Evolutionary conservation across 2,113 vertebrate species (phyloP), one percentile per base, ranked within the genome.

Genomic region (Bambusicola thoracicus): DNA sequence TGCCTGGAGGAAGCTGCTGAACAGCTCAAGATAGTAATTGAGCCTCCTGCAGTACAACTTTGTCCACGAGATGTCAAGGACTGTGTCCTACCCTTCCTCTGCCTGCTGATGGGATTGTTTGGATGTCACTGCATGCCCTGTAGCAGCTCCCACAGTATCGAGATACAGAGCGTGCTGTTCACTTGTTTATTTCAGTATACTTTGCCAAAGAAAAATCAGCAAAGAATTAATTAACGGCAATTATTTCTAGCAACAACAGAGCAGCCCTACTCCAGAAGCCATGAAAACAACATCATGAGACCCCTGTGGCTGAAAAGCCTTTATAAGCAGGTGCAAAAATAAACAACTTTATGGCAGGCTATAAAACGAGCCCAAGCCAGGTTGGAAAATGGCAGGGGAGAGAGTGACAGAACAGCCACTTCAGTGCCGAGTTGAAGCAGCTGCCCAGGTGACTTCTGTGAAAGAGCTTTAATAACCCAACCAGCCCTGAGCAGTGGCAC

Each of bases 141-240:
- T 58, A 76, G 78, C 51, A 90, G 93, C 80, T 84, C 80, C 73
- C 87, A 81, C 22, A 78, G 40, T 44, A 41, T 2, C 3, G 1
- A 86, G 69, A 72, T 62, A 46, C 51, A 84, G 73, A 65, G 74
- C 82, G 24, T 62, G 61, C 85, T 81, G 90, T 78, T 92, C 82
- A 13, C 77, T 89, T 62, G 79, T 21, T 86, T 85, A 51, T 77
- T 89, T 83, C 61, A 34, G 70, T 25, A 41, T 53, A 73, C 65
- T 92, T 81, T 90, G 88, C 93, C 93, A 95, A 92, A 93, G 69
- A 92, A 96, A 96, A 94, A 94, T 89, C 95, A 96, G 94, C 94
- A 94, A 96, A 96, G 92, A 96, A 96, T 97, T 97, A 94, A 96
- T 95, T 97, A 95, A 84, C 94, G 49, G 92, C 77, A 90, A 90